A percentile compares a stretch with the other conserved stretches of the same genome.
phyloP scores from a whole-genome alignment of 2,888 invertebrate species.

The Sinelater perroti region DNA sequence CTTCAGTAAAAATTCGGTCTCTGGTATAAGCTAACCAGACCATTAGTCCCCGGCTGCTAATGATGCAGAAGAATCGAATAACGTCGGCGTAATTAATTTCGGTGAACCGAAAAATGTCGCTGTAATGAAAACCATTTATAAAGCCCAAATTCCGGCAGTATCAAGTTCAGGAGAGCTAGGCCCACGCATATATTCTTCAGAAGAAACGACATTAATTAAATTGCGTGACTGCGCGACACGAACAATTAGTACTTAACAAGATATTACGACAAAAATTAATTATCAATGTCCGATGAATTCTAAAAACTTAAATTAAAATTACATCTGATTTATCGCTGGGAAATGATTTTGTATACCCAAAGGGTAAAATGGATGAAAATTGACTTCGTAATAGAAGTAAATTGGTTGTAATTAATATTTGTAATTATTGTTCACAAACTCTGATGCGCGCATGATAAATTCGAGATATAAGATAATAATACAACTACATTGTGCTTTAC shows the following conservation, averaged over 20 bases:
- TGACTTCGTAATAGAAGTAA: too few relatives aligned
- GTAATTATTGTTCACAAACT: too few relatives aligned
- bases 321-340: too few relatives aligned
- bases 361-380: too few relatives aligned
- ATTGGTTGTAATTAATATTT: too few relatives aligned
- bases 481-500: constrained; percentile 46
- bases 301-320: too few relatives aligned
- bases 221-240: constrained; percentile 7
- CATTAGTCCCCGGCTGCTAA: constrained; percentile 31
- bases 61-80: constrained; percentile 35
- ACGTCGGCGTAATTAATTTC: constrained; percentile 30
- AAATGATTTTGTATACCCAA: too few relatives aligned
- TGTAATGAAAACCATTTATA: constrained; percentile 33
- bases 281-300: too few relatives aligned
- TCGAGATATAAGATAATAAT: too few relatives aligned
- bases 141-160: constrained; percentile 27
- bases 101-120: constrained; percentile 24
- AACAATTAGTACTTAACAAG: constrained; percentile 1
- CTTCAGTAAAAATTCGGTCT: neutral
- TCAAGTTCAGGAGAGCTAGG: constrained; percentile 25
- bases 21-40: constrained; percentile 20
- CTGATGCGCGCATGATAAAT: too few relatives aligned
- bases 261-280: too few relatives aligned
- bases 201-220: constrained; percentile 24
- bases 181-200: constrained; percentile 18